These are phyloP conservation scores for Drosophila suzukii DNA, from an alignment of 1,140 invertebrate genomes.

Conservation along the genomic window DNA sequence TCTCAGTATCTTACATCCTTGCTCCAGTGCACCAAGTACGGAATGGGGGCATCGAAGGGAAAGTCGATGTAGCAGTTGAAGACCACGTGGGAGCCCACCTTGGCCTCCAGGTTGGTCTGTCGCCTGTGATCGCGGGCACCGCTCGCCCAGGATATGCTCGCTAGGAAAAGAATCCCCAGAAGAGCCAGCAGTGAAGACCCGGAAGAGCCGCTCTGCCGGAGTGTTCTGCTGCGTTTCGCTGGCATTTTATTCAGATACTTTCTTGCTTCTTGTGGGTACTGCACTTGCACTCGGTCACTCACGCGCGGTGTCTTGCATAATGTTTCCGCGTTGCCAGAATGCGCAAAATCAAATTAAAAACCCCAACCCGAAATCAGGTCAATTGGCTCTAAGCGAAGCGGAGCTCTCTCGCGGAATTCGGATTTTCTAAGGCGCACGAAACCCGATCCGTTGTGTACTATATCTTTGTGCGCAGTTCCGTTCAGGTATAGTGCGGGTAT, in stretches of 20 bases:
- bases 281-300: conserved; percentile 50
- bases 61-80: conserved; percentile 96
- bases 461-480: conserved; percentile 39
- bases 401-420: conserved; percentile 6
- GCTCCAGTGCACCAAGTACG: conserved; percentile 95
- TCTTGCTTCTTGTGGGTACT: not conserved
- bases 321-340: conserved; percentile 40
- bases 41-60: conserved; percentile 93
- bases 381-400: conserved; percentile 41
- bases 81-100: conserved; percentile 93
- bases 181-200: conserved; percentile 6
- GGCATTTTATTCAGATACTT: conserved; percentile 22
- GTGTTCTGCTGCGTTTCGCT: conserved; percentile 19
- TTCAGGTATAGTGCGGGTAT: conserved; percentile 1
- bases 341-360: conserved; percentile 48
- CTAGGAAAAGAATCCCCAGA: conserved; percentile 52
- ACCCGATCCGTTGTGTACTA: conserved; percentile 4
- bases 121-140: conserved; percentile 85
- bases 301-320: conserved; percentile 25
- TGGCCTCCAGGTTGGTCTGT: conserved; percentile 89
- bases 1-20: conserved; percentile 90
- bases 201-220: not conserved
- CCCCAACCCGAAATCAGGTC: conserved; percentile 50
- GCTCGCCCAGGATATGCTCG: conserved; percentile 71
- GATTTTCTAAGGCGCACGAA: conserved; percentile 31